Evolutionary conservation across 1,140 invertebrate genomes (phyloP).

Genomic region (Drosophila funebris): DNA sequence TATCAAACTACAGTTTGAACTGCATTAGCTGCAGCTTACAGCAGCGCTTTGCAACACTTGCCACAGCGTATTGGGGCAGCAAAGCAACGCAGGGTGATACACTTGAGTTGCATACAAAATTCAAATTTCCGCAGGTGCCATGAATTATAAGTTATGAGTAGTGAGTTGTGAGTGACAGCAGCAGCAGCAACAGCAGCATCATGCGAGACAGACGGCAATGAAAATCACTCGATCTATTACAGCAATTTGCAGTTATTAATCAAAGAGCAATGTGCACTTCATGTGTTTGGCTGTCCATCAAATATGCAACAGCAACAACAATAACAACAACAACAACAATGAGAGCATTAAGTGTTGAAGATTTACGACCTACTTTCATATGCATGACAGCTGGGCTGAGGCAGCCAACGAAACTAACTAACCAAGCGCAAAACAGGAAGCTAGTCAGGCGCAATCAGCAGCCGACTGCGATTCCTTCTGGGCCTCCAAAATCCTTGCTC

Average conservation of each 20-base stretch:
- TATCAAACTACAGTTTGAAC: neutral
- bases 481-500: conserved; percentile 20
- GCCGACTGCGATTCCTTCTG: conserved; percentile 6
- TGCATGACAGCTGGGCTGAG: conserved; percentile 73
- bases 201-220: conserved; percentile 24
- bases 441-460: conserved; percentile 17
- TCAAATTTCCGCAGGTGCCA: conserved; percentile 41
- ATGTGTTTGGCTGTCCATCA: conserved; percentile 52
- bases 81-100: neutral
- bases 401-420: conserved; percentile 61
- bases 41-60: conserved; percentile 3
- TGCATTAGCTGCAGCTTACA: neutral
- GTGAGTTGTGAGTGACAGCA: conserved; percentile 29
- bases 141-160: conserved; percentile 18
- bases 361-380: conserved; percentile 80
- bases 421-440: conserved; percentile 39
- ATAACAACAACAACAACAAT: neutral
- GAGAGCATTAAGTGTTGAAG: conserved; percentile 44
- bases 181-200: too few relatives aligned
- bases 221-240: conserved; percentile 74
- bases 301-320: conserved; percentile 61
- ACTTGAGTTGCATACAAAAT: conserved; percentile 20
- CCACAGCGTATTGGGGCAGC: neutral
- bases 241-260: conserved; percentile 79
- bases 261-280: conserved; percentile 56